Evolutionary conservation across 1,140 invertebrate genomes (phyloP).

Genomic region (fruit fly (Drosophila melanogaster)): DNA sequence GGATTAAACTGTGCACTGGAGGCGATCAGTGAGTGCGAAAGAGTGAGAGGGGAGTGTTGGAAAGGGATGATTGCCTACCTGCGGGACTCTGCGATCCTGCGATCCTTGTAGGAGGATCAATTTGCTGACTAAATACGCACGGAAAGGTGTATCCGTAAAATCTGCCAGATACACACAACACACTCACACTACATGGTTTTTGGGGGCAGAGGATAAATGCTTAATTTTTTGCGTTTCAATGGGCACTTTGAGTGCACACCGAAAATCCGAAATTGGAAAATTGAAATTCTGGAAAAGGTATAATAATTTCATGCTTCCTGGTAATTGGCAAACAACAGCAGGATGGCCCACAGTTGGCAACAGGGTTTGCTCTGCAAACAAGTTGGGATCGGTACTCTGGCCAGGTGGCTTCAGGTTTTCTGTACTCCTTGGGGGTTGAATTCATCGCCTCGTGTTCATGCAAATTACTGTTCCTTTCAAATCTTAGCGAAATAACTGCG

Average conservation of each 20-base stretch:
- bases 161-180: constrained; percentile 65
- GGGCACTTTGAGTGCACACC: constrained; percentile 65
- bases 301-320: constrained; percentile 76
- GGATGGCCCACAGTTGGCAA: constrained; percentile 49
- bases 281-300: constrained; percentile 57
- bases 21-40: neutral
- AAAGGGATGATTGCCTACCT: constrained; percentile 64
- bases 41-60: neutral
- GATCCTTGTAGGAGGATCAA: constrained; percentile 73
- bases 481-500: constrained; percentile 50
- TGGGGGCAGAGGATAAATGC: constrained; percentile 53
- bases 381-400: constrained; percentile 46
- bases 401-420: constrained; percentile 55
- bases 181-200: neutral
- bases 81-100: constrained; percentile 15
- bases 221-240: constrained; percentile 81
- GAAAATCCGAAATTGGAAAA: constrained; percentile 71
- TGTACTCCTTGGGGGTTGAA: constrained; percentile 48
- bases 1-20: constrained; percentile 77
- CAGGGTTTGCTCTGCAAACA: constrained; percentile 42
- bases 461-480: constrained; percentile 18
- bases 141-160: constrained; percentile 79
- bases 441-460: constrained; percentile 2
- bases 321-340: constrained; percentile 70
- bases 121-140: constrained; percentile 79